Base-by-base conservation (phyloP, 2,797 vertebrate species). In the Liasis olivaceus region DNA sequence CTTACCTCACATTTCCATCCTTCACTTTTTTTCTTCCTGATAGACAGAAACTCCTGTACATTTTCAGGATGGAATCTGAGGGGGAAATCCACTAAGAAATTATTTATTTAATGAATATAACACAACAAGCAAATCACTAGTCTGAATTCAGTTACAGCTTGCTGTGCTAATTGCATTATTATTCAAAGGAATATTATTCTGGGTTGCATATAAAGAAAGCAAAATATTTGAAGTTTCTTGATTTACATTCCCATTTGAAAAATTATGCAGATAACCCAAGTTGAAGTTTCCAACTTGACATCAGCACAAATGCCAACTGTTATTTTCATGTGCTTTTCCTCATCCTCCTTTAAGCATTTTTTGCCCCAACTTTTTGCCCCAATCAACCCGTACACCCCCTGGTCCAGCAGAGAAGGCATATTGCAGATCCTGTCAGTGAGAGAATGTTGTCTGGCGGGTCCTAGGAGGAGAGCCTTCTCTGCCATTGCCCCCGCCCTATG, bases 1-100 rank as follows among this genome's bases (percentile, higher is more conserved):
- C 98, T 98, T 98, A 99, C 99, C 91, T 99, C 98, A 97, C 99
- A 99, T 97, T 99, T 99, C 99, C 99, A 99, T 93, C 98, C 99
- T 97, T 99, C 99, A 92, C 98, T 99, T 96, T 99, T 99, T 94
- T 97, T 98, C 97, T 99, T 99, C 97, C 98, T 99, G 94, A 98
- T 98, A 58, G 98, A 98, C 89, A 99, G 97, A 97, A 99, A 99
- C 95, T 99, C 99, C 96, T 99, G 98, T 90, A 99, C 97, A 96
- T 99, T 98, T 93, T 99, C 99, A 93, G 99, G 99, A 96, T 99
- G 99, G 97, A 99, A 99, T 96, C 99, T 99, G 95, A 84, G 94
- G 17, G 94, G 87, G 89, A 42, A 77, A 47, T 81, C 24, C 17
- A 93, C 24, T 24, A 11, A 88, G 17, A 88, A 36, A 88, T 63